A percentile compares a stretch with the other conserved stretches of the same genome.
Evolutionary conservation across 1,140 invertebrate genomes (phyloP).

Genomic region (Drosophila prosaltans): DNA sequence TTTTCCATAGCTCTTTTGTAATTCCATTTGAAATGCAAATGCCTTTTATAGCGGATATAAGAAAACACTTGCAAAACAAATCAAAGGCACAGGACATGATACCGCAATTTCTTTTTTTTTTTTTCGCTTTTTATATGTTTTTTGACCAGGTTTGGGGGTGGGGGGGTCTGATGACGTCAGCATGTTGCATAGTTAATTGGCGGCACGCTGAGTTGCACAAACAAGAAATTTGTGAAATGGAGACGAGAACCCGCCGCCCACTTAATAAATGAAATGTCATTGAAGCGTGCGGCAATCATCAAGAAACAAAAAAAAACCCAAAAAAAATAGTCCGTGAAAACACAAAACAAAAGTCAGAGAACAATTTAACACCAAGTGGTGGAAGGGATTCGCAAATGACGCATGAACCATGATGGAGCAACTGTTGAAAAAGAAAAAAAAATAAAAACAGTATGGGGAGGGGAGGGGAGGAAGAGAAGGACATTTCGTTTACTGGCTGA

Average conservation of each 20-base stretch:
- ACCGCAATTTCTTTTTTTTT: conserved; percentile 26
- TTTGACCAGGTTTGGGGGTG: conserved; percentile 15
- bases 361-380: conserved; percentile 69
- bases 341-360: conserved; percentile 56
- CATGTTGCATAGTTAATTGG: conserved; percentile 77
- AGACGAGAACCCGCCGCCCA: conserved; percentile 41
- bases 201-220: conserved; percentile 61
- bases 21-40: conserved; percentile 80
- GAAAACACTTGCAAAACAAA: conserved; percentile 72
- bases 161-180: conserved; percentile 57
- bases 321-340: conserved; percentile 34
- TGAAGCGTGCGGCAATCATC: conserved; percentile 75
- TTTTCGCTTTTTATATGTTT: too few relatives aligned
- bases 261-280: conserved; percentile 82
- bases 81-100: conserved; percentile 65
- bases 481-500: neutral
- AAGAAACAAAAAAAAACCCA: conserved; percentile 38
- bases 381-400: conserved; percentile 37
- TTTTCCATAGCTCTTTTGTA: conserved; percentile 39
- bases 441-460: conserved; percentile 11
- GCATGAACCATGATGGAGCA: conserved; percentile 21
- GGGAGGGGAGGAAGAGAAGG: conserved; percentile 24
- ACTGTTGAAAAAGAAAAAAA: conserved; percentile 3
- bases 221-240: conserved; percentile 18
- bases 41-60: conserved; percentile 76